Conservation (phyloP, 2,888 invertebrate genomes). For the Nysson spinosus region DNA sequence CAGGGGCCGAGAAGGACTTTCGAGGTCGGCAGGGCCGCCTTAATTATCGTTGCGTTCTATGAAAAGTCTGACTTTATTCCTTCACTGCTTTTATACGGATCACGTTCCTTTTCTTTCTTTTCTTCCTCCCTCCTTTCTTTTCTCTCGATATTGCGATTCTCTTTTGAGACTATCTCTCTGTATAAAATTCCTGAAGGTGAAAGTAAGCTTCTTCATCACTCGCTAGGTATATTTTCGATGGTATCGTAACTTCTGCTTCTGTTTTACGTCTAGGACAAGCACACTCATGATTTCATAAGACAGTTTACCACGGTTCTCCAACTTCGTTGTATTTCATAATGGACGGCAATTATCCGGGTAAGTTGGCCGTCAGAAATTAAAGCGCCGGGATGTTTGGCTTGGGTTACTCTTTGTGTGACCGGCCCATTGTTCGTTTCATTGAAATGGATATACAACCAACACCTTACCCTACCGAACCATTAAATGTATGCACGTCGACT, state of each 20-base stretch:
- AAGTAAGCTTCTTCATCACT: background rate
- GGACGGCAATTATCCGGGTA: conserved; percentile 40
- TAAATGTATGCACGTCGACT: conserved; percentile 17
- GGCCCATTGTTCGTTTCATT: conserved; percentile 44
- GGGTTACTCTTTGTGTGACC: conserved; percentile 37
- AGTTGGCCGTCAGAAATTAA: conserved; percentile 47
- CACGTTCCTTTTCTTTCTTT: conserved; percentile 13
- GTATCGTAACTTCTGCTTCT: too few relatives aligned
- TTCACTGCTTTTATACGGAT: conserved; percentile 34
- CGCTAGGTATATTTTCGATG: too few relatives aligned
- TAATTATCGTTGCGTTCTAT: conserved; percentile 65
- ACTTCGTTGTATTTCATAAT: conserved; percentile 23
- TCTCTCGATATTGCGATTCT: conserved; percentile 1
- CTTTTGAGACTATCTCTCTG: background rate
- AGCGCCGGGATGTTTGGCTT: conserved; percentile 45
- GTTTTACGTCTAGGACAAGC: too few relatives aligned
- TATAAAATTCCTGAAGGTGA: background rate
- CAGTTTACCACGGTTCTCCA: conserved; percentile 4
- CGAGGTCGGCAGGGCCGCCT: conserved; percentile 70
- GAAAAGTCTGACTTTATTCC: conserved; percentile 53
- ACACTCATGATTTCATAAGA: background rate
- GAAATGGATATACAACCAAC: conserved; percentile 44
- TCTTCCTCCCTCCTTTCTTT: conserved; percentile 6
- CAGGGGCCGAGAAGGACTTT: conserved; percentile 72
- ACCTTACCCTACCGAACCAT: conserved; percentile 29